These are phyloP conservation scores for Apogon hyalosoma DNA, from an alignment of 2,797 vertebrate genomes.

Conservation along the genomic window DNA sequence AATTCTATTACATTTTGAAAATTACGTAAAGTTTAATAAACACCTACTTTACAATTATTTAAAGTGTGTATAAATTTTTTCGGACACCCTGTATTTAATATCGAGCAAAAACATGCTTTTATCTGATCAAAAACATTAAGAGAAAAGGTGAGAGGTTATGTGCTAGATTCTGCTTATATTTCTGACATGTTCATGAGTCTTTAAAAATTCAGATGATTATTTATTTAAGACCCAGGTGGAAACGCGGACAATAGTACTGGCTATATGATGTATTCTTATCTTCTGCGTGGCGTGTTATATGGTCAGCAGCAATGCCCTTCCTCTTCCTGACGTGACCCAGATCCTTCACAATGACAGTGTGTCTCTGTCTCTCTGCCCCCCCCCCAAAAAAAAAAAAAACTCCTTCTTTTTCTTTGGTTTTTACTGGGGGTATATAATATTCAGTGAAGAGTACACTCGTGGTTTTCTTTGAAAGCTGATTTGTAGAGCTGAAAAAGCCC, in stretches of 20 bases:
- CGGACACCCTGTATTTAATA: too few species aligned
- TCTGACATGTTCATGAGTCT: too few species aligned
- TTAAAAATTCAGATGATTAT: not conserved
- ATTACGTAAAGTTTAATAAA: too few species aligned
- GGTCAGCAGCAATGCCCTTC: conserved; percentile 35
- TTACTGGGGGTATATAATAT: conserved; percentile 39
- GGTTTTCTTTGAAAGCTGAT: conserved; percentile 26
- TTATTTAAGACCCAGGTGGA: not conserved
- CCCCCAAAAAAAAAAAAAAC: too few species aligned
- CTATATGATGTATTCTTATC: conserved; percentile 21
- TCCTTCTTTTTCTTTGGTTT: conserved; percentile 22
- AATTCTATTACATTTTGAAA: too few species aligned
- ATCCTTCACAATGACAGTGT: conserved; percentile 63
- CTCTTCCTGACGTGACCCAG: conserved; percentile 69
- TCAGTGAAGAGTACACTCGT: not conserved
- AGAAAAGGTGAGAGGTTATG: too few species aligned
- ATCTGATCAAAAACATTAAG: too few species aligned
- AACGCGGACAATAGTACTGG: not conserved
- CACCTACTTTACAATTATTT: too few species aligned
- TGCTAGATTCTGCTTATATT: too few species aligned
- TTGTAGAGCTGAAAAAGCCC: conserved; percentile 8
- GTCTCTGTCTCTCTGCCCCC: conserved; percentile 27
- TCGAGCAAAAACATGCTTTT: too few species aligned
- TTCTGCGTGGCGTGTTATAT: conserved; percentile 34
- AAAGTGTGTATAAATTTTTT: too few species aligned